Conservation (phyloP, 2,888 invertebrate genomes). For the Torymus auratus region DNA sequence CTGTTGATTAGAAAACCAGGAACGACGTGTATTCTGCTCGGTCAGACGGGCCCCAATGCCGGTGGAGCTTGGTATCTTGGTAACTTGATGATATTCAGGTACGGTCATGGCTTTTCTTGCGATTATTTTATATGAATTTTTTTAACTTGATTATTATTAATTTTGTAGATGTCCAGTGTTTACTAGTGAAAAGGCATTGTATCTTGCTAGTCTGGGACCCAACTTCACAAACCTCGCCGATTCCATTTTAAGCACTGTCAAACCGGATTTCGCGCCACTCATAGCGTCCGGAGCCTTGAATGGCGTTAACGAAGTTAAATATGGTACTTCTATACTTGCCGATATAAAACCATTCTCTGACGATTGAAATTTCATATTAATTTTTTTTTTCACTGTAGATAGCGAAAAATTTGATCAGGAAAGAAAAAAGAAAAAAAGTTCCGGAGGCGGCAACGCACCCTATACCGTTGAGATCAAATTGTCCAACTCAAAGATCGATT, state of each 20-base stretch:
- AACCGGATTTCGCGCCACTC: slow-evolving; percentile 73
- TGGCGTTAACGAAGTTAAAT: slow-evolving; percentile 70
- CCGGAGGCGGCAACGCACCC: slow-evolving; percentile 70
- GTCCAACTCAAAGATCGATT: slow-evolving; percentile 78
- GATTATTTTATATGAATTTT: background rate
- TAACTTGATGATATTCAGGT: slow-evolving; percentile 78
- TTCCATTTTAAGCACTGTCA: slow-evolving; percentile 73
- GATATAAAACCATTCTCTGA: no score
- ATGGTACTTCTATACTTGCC: slow-evolving; percentile 69
- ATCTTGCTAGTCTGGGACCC: slow-evolving; percentile 79
- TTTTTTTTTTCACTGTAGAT: slow-evolving; percentile 61
- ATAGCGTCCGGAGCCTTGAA: slow-evolving; percentile 73
- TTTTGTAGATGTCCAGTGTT: slow-evolving; percentile 78
- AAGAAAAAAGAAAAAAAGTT: slow-evolving; percentile 70
- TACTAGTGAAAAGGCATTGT: slow-evolving; percentile 78
- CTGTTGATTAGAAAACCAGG: slow-evolving; percentile 80
- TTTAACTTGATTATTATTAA: slow-evolving; percentile 16
- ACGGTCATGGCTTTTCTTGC: background rate
- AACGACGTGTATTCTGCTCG: slow-evolving; percentile 79
- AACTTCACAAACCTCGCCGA: slow-evolving; percentile 77
- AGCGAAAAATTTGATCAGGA: slow-evolving; percentile 71
- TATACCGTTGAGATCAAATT: slow-evolving; percentile 70
- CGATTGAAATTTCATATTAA: no score
- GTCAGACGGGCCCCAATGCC: slow-evolving; percentile 75
- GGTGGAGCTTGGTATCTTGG: slow-evolving; percentile 79